These are phyloP conservation scores for Sitta europaea DNA, from an alignment of 2,113 vertebrate species.

Conservation along the genomic window DNA sequence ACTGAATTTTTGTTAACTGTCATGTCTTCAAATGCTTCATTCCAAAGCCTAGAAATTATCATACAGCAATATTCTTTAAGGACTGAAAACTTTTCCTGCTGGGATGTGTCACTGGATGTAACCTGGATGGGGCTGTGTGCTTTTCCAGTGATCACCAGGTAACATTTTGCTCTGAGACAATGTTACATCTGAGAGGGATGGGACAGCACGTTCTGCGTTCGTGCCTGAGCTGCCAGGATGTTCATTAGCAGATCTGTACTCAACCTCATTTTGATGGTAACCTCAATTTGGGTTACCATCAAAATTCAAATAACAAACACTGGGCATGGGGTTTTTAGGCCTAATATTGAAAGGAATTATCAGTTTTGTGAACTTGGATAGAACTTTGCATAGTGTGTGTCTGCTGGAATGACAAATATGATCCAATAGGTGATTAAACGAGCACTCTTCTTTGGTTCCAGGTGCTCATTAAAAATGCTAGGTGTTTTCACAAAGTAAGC, in stretches of 20 bases:
- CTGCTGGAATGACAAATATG: not conserved
- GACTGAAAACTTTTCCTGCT: not conserved
- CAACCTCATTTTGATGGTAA: not conserved
- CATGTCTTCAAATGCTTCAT: not conserved
- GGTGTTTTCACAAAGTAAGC: not conserved
- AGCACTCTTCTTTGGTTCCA: not conserved
- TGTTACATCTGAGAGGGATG: rapidly evolving
- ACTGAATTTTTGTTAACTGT: not conserved
- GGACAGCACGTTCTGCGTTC: not conserved
- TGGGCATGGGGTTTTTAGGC: not conserved
- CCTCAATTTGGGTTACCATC: no score
- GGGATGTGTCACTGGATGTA: not conserved
- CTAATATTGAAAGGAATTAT: not conserved
- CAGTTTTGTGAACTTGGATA: not conserved
- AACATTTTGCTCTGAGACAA: rapidly evolving
- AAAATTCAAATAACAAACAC: not conserved
- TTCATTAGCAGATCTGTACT: not conserved
- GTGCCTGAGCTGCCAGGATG: not conserved
- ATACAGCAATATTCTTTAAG: not conserved
- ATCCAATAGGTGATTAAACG: not conserved
- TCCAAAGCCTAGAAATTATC: not conserved
- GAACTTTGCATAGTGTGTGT: not conserved
- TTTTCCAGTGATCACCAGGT: not conserved
- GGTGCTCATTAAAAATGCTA: not conserved
- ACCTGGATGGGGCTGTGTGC: not conserved